phyloP scores from a whole-genome alignment of 2,888 invertebrate genomes.

The Troides oblongomaculatus region DNA sequence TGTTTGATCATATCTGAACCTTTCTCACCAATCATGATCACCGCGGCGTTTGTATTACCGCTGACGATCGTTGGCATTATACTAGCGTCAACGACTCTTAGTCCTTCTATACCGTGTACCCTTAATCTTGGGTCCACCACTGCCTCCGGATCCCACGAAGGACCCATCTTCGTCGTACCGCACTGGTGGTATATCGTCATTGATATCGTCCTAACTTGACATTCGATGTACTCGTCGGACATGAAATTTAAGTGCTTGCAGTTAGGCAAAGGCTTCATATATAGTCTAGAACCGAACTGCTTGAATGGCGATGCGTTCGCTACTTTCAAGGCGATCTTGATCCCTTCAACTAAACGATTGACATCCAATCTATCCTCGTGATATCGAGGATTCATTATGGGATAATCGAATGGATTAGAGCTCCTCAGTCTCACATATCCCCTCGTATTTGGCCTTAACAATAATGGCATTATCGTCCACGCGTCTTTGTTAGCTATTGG shows the following conservation, averaged over 20 bases:
- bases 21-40: constrained; percentile 95
- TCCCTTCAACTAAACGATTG: constrained; percentile 90
- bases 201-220: constrained; percentile 90
- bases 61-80: constrained; percentile 94
- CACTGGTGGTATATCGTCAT: constrained; percentile 95
- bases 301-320: constrained; percentile 88
- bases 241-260: constrained; percentile 86
- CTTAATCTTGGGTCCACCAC: constrained; percentile 90
- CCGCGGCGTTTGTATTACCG: constrained; percentile 94
- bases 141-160: constrained; percentile 86
- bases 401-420: constrained; percentile 92
- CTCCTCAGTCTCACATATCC: constrained; percentile 88
- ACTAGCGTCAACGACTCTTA: constrained; percentile 92
- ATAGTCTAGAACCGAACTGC: constrained; percentile 88
- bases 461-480: constrained; percentile 92
- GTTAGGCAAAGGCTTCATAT: constrained; percentile 88
- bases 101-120: constrained; percentile 88
- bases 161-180: constrained; percentile 94
- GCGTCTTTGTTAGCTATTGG: constrained; percentile 89
- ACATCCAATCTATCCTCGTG: constrained; percentile 90
- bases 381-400: constrained; percentile 95
- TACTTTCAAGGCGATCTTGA: constrained; percentile 86
- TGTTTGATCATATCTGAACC: constrained; percentile 92
- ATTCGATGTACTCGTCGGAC: constrained; percentile 92
- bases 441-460: constrained; percentile 88